These are phyloP conservation scores for Sinocyclocheilus anophthalmus DNA, from an alignment of 2,113 vertebrate species.

Conservation along the genomic window DNA sequence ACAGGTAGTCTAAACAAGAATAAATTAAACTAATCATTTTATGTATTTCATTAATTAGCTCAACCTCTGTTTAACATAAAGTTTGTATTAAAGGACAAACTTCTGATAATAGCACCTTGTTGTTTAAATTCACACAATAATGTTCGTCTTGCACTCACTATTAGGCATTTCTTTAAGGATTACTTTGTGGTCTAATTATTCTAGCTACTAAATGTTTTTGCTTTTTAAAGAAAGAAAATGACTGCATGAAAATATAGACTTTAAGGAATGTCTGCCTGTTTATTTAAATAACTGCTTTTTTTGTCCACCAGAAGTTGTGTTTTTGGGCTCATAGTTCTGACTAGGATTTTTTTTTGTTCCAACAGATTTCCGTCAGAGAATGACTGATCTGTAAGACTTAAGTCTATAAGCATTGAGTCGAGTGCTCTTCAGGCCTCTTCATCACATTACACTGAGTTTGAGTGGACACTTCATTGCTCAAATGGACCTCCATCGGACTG, in stretches of 20 bases:
- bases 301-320: not conserved
- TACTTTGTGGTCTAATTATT: not conserved
- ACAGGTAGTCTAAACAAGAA: not conserved
- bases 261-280: not conserved
- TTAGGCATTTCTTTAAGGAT: not conserved
- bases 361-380: constrained; percentile 32
- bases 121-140: not conserved
- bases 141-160: not conserved
- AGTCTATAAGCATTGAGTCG: not conserved
- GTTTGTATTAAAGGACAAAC: too few species aligned
- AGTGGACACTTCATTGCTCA: not conserved
- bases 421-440: not conserved
- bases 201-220: not conserved
- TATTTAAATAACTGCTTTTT: not conserved
- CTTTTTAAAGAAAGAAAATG: not conserved
- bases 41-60: not conserved
- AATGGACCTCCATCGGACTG: constrained; percentile 98
- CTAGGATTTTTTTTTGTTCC: not conserved
- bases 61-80: not conserved
- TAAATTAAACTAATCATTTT: not conserved
- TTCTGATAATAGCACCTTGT: not conserved
- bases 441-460: constrained; percentile 12
- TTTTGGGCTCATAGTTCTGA: not conserved
- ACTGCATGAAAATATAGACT: not conserved
- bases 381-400: constrained; percentile 39